Evolutionary conservation across 2,888 invertebrate genomes (phyloP).

Genomic region (Panorpa germanica): DNA sequence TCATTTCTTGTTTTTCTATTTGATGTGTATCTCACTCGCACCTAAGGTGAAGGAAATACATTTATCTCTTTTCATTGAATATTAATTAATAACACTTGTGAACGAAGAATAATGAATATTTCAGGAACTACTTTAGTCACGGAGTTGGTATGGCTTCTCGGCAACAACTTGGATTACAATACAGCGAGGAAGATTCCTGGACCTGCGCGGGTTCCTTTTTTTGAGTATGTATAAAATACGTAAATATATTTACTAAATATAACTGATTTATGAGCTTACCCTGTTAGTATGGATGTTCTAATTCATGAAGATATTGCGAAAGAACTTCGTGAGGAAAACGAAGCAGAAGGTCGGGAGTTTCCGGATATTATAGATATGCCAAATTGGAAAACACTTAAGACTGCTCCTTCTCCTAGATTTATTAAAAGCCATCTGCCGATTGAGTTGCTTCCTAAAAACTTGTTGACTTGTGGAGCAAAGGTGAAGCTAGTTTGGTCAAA

Average conservation of each 20-base stretch:
- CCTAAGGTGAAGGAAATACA: too few relatives aligned
- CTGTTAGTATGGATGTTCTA: slow-evolving; percentile 45
- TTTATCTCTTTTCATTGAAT: too few relatives aligned
- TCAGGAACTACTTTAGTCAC: slow-evolving; percentile 61
- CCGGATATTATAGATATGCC: slow-evolving; percentile 32
- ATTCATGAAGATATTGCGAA: slow-evolving; percentile 38
- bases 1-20: too few relatives aligned
- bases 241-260: too few relatives aligned
- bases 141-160: slow-evolving; percentile 62
- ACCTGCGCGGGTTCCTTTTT: slow-evolving; percentile 52
- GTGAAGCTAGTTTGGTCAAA: too few relatives aligned
- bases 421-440: too few relatives aligned
- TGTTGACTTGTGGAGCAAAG: too few relatives aligned
- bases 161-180: slow-evolving; percentile 52
- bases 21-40: too few relatives aligned
- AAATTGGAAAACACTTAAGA: slow-evolving; percentile 35
- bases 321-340: slow-evolving; percentile 33
- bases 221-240: slow-evolving; percentile 53
- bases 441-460: too few relatives aligned
- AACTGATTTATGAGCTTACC: too few relatives aligned
- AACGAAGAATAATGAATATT: slow-evolving; percentile 11
- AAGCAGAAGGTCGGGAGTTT: slow-evolving; percentile 26
- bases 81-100: too few relatives aligned
- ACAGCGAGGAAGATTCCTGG: slow-evolving; percentile 36
- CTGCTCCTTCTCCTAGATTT: too few relatives aligned